Percentiles rank a stretch among this genome's conserved stretches.
Conservation (phyloP, 2,797 vertebrate species). For the Mico argentatus region DNA sequence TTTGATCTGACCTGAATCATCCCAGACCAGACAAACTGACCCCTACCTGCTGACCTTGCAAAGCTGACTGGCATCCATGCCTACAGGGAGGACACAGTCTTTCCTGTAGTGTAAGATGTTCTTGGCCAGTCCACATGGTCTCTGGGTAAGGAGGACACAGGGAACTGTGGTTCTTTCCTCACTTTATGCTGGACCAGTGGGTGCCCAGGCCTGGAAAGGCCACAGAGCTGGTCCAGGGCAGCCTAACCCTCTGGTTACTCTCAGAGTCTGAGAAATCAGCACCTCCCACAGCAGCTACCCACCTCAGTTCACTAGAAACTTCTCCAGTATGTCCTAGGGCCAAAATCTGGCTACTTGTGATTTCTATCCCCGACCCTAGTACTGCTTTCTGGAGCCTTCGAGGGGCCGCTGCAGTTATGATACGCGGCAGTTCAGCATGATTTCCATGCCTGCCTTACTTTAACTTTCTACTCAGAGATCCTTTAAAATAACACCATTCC, state of each 20-base stretch:
- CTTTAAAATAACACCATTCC: not conserved
- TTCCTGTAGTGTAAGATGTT: not conserved
- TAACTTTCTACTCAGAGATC: not conserved
- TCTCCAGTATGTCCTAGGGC: accelerated
- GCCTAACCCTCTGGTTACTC: not conserved
- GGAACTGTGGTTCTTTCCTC: not conserved
- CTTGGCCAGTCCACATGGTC: not conserved
- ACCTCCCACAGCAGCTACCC: accelerated
- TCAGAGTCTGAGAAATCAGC: not conserved
- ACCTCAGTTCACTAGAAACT: accelerated
- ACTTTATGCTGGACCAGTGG: not conserved
- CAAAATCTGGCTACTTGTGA: not conserved
- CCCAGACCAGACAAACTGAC: not conserved
- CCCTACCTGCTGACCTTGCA: not conserved
- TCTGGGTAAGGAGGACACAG: not conserved
- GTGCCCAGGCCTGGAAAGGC: not conserved
- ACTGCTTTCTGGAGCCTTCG: not conserved
- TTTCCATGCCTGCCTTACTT: not conserved
- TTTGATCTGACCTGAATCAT: not conserved
- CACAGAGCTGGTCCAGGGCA: not conserved
- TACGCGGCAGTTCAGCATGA: not conserved
- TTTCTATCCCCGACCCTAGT: no score
- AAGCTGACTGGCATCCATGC: not conserved
- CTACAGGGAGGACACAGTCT: not conserved
- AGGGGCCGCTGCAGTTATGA: no score